Percentiles rank a stretch among this genome's conserved stretches.
phyloP scores from a whole-genome alignment of 2,113 vertebrate genomes.

The Brienomyrus brachyistius region DNA sequence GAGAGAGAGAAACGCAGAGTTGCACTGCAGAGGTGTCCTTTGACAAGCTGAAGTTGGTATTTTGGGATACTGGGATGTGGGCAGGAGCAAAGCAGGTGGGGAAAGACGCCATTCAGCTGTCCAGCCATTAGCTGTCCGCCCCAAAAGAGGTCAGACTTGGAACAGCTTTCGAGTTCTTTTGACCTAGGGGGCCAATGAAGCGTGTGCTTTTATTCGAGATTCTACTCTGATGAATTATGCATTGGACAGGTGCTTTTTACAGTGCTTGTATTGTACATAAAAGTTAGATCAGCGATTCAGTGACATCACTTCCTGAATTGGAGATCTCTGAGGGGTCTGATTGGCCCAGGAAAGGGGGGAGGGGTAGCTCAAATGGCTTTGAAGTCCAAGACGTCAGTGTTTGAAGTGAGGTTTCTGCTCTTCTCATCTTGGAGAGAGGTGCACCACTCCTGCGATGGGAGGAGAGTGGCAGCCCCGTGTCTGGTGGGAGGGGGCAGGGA shows the following conservation, averaged over 20 bases:
- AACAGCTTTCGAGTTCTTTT: not conserved
- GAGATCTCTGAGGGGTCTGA: not conserved
- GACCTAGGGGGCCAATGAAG: not conserved
- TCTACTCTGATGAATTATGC: not conserved
- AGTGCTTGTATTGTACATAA: not conserved
- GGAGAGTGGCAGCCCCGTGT: not conserved
- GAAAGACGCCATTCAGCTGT: not conserved
- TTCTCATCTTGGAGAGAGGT: not conserved
- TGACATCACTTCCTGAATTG: not conserved
- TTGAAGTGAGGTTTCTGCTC: slow-evolving; percentile 4
- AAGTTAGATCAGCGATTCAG: not conserved
- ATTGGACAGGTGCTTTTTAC: not conserved
- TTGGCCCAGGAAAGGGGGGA: not conserved
- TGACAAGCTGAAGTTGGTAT: not conserved
- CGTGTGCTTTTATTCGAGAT: not conserved
- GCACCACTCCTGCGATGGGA: not conserved
- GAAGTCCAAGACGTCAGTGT: not conserved
- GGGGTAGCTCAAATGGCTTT: not conserved
- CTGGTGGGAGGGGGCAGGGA: not conserved
- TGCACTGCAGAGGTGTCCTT: not conserved
- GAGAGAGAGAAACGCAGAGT: not conserved
- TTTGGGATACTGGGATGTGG: not conserved
- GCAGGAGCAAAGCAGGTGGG: not conserved
- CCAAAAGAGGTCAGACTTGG: not conserved
- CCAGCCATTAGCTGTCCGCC: not conserved